These are phyloP conservation scores for Tenualosa ilisha DNA, from an alignment of 2,797 vertebrate species.

Conservation along the genomic window DNA sequence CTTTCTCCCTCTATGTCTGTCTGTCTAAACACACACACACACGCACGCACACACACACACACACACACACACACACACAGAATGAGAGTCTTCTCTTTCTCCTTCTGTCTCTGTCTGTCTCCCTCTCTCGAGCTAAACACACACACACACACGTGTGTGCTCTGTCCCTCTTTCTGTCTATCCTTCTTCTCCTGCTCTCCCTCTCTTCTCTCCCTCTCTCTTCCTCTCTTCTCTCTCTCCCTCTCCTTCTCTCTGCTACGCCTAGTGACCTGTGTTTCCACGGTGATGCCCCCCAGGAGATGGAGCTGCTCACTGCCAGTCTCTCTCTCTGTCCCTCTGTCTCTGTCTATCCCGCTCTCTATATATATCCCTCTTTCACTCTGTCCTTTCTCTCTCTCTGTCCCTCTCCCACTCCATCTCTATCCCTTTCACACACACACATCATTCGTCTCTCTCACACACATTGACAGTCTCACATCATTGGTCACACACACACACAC, in stretches of 20 bases:
- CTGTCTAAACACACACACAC: background rate
- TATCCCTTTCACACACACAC: no score
- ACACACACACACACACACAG: conserved; percentile 17
- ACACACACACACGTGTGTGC: conserved; percentile 9
- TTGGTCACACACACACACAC: no score
- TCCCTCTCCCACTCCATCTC: background rate
- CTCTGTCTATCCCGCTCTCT: background rate
- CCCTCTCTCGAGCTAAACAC: background rate
- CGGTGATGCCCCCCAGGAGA: background rate
- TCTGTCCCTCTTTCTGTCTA: no score
- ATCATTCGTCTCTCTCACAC: no score
- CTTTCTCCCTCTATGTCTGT: background rate
- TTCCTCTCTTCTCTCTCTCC: no score
- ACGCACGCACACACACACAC: conserved; percentile 35
- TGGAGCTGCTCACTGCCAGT: background rate
- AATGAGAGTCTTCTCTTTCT: background rate
- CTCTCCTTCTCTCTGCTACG: no score
- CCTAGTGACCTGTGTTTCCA: background rate
- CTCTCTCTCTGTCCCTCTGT: no score
- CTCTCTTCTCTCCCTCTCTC: no score
- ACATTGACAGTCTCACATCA: no score
- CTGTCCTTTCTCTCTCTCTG: no score
- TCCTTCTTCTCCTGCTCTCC: no score
- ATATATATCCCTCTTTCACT: no score
- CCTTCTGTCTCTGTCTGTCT: background rate